These are phyloP conservation scores for Bombyx huttoni DNA, from an alignment of 2,888 invertebrate species.

Conservation along the genomic window DNA sequence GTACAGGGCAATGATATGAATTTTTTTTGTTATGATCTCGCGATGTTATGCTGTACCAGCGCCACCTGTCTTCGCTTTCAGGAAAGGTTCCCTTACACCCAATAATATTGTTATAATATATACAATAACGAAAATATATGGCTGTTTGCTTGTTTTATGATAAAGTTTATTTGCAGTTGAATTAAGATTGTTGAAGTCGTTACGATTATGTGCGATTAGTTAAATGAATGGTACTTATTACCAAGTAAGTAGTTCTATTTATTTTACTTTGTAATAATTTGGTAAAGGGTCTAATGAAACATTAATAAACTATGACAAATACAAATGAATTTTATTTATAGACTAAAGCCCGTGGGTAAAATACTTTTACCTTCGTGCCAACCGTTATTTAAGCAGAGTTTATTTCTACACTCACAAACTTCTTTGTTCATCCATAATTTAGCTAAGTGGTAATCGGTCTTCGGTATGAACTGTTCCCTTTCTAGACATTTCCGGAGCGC, in stretches of 20 bases:
- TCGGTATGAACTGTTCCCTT: no score
- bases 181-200: constrained; percentile 37
- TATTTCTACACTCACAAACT: no score
- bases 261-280: constrained; percentile 69
- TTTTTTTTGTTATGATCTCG: no score
- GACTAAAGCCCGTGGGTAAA: neutral
- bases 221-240: constrained; percentile 62
- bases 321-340: constrained; percentile 8
- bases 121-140: constrained; percentile 25
- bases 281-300: constrained; percentile 73
- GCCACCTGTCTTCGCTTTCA: no score
- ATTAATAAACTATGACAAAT: constrained; percentile 65
- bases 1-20: no score
- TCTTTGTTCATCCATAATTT: no score
- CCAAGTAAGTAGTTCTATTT: constrained; percentile 68
- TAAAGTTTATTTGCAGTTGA: constrained; percentile 59
- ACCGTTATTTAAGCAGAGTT: no score
- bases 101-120: constrained; percentile 12
- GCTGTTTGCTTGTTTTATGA: constrained; percentile 57
- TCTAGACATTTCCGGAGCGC: no score
- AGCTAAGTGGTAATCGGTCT: no score
- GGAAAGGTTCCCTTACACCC: no score
- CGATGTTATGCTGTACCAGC: no score
- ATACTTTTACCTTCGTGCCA: no score
- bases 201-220: constrained; percentile 39